Percentiles rank a stretch among this genome's conserved stretches.
Conservation (phyloP, 2,113 vertebrate genomes). For the Sitta europaea region DNA sequence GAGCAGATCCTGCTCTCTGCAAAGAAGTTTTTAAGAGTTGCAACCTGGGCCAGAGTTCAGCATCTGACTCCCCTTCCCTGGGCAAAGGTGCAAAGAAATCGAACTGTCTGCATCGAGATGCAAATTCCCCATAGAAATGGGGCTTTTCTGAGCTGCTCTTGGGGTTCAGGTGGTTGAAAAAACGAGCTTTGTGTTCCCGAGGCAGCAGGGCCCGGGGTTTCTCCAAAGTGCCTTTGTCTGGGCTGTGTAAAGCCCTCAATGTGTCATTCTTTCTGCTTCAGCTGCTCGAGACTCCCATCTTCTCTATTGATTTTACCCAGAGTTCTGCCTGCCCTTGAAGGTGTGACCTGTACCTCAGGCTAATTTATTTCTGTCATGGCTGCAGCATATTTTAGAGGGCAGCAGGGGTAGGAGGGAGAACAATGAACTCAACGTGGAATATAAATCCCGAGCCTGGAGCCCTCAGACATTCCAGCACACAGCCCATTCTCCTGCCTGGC, state of each 20-base stretch:
- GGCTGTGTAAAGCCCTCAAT: conserved; percentile 49
- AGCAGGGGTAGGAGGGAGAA: conserved; percentile 6
- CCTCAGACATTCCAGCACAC: conserved; percentile 27
- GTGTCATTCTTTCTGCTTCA: conserved; percentile 67
- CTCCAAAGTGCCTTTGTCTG: conserved; percentile 69
- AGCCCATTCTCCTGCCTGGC: not conserved
- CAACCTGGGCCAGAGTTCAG: not conserved
- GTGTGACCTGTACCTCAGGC: conserved; percentile 77
- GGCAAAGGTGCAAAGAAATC: not conserved
- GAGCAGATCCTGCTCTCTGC: not conserved
- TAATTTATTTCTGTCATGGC: conserved; percentile 79
- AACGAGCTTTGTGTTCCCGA: not conserved
- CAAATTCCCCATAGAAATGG: not conserved
- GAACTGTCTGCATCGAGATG: not conserved
- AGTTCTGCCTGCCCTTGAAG: conserved; percentile 70
- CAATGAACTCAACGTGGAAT: conserved; percentile 52
- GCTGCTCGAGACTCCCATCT: conserved; percentile 65
- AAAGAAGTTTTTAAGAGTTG: not conserved
- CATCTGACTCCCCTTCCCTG: not conserved
- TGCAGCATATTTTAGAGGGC: conserved; percentile 54
- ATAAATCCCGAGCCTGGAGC: conserved; percentile 46
- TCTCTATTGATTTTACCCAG: conserved; percentile 72
- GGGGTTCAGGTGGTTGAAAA: conserved; percentile 60
- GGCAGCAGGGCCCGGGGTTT: conserved; percentile 12
- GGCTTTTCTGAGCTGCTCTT: conserved; percentile 23